A percentile compares a stretch with the other conserved stretches of the same genome.
phyloP scores from a whole-genome alignment of 30 jellyfish, hydroid and myxozoan genomes.

The Morbakka virulenta region DNA sequence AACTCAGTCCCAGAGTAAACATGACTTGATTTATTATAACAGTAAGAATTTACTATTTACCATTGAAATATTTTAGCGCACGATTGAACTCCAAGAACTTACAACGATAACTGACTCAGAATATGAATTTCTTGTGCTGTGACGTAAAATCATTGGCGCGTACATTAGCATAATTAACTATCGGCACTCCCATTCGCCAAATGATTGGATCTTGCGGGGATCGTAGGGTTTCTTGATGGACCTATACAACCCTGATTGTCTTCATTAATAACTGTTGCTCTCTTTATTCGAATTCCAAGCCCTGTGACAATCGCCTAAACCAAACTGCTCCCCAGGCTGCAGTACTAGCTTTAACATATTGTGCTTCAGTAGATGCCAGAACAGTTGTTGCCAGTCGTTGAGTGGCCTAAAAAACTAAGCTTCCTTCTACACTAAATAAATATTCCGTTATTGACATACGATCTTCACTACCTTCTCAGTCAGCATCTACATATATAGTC shows the following conservation, averaged over 20 bases:
- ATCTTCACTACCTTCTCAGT: background rate
- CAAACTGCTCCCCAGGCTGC: background rate
- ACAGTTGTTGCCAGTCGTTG: background rate
- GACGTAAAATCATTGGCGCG: too few relatives aligned
- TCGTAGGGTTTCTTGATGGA: background rate
- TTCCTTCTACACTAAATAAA: background rate
- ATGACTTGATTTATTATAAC: too few relatives aligned
- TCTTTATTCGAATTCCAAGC: background rate
- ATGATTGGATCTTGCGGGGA: background rate
- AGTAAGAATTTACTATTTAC: too few relatives aligned
- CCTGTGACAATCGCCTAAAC: background rate
- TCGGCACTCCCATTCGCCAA: too few relatives aligned
- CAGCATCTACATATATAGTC: background rate
- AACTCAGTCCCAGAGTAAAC: too few relatives aligned
- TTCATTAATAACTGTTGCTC: background rate
- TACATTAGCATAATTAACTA: too few relatives aligned
- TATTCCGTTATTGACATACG: background rate
- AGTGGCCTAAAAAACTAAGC: background rate
- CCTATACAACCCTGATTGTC: background rate
- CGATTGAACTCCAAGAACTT: too few relatives aligned
- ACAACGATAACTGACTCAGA: too few relatives aligned
- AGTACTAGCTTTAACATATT: background rate
- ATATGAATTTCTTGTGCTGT: too few relatives aligned
- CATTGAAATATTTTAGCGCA: too few relatives aligned
- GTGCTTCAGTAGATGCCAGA: background rate